Conservation (phyloP, 2,797 vertebrate genomes). For the Hoplostethus atlanticus region DNA sequence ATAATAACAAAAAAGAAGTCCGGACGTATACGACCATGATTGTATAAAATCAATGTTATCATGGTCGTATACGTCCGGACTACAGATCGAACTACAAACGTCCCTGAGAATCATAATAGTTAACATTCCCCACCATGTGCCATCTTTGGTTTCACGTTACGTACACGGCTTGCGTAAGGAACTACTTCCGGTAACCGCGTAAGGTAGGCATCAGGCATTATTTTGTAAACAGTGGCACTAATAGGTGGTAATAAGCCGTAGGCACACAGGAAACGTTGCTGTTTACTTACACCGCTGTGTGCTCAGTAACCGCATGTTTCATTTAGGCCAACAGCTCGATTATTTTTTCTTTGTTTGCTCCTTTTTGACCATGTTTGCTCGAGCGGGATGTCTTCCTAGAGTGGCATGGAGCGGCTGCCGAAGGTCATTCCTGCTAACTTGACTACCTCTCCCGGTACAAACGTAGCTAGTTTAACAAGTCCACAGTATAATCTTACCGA, state of each 20-base stretch:
- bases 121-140: neutral
- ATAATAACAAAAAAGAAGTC: too few relatives aligned
- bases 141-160: neutral
- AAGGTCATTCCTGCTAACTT: constrained; percentile 70
- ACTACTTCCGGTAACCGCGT: constrained; percentile 55
- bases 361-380: constrained; percentile 62
- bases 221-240: constrained; percentile 30
- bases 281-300: neutral
- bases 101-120: too few relatives aligned
- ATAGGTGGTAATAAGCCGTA: neutral
- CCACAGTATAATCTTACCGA: too few relatives aligned
- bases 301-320: constrained; percentile 60
- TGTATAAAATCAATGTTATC: too few relatives aligned
- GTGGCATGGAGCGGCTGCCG: constrained; percentile 67
- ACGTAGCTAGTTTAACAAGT: neutral
- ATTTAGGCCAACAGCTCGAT: neutral
- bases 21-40: too few relatives aligned
- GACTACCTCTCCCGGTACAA: neutral
- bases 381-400: constrained; percentile 60
- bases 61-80: too few relatives aligned
- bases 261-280: neutral
- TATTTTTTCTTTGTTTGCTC: constrained; percentile 23
- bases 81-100: too few relatives aligned
- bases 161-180: constrained; percentile 30
- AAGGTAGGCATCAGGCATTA: constrained; percentile 49